Evolutionary conservation across 1,140 invertebrate species (phyloP).

Genomic region (Drosophila kikkawai): DNA sequence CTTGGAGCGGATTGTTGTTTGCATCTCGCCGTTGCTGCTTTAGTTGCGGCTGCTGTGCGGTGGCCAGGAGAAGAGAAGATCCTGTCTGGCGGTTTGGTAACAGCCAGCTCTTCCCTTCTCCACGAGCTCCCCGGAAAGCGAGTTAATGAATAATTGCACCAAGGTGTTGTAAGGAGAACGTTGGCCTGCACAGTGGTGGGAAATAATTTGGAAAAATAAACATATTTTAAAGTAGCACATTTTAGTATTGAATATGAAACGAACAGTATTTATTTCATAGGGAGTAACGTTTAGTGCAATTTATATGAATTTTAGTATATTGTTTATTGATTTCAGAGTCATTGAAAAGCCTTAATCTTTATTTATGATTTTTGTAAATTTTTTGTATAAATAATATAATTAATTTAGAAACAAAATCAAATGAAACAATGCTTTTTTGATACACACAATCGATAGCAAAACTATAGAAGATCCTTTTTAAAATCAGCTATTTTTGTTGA

Average conservation of each 20-base stretch:
- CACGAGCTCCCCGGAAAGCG: constrained; percentile 29
- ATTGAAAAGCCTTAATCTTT: no score
- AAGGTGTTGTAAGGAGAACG: constrained; percentile 62
- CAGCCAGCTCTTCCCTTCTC: constrained; percentile 5
- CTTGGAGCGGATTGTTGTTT: constrained; percentile 61
- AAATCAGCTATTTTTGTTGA: not conserved
- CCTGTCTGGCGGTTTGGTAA: constrained; percentile 29
- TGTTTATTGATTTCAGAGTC: no score
- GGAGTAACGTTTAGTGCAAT: no score
- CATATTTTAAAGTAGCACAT: not conserved
- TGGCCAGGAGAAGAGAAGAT: constrained; percentile 23
- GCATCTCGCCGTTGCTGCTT: constrained; percentile 32
- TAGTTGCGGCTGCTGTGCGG: constrained; percentile 15
- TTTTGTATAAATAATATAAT: not conserved
- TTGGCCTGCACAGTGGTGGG: constrained; percentile 10
- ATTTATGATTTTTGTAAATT: not conserved
- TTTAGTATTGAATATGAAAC: no score
- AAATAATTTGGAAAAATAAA: not conserved
- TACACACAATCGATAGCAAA: not conserved
- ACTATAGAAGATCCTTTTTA: constrained; percentile 15
- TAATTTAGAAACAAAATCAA: no score
- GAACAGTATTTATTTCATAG: no score
- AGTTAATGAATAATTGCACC: constrained; percentile 74
- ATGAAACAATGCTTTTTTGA: not conserved
- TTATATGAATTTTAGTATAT: no score